Evolutionary conservation across 2,797 vertebrate species (phyloP), one percentile per base, ranked within the genome.

Genomic region (Stomatorhinus walkeri): DNA sequence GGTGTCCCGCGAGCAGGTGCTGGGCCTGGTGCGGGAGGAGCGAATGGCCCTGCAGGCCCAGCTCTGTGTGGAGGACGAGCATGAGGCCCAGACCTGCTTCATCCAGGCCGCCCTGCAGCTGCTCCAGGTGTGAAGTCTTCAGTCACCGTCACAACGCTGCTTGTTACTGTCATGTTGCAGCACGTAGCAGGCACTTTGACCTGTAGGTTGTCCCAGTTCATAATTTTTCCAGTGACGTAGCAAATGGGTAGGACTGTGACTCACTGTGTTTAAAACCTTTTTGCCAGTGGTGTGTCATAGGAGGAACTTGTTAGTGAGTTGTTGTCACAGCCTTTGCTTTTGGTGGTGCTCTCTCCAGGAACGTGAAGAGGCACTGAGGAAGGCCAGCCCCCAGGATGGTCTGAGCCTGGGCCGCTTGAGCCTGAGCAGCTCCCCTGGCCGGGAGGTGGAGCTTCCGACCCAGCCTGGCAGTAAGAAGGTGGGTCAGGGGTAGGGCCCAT

Each of bases 1-100:
- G 94, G 97, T 97, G 48, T 98, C 98, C 8, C 95, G 94, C 24
- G 92, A 94, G 43, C 98, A 99, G 93, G 96, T 97, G 89, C 94
- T 98, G 91, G 94, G 92, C 90, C 94, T 99, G 85, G 92, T 99
- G 90, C 92, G 92, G 7, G 97, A 98, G 90, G 98, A 99, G 93
- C 97, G 96, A 89, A 93, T 91, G 0, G 95, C 95, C 0, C 94
- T 99, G 32, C 94, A 97, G 90, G 93, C 91, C 86, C 97, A 99
- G 90, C 96, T 98, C 7, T 94, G 94, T 49, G 95, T 96, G 86
- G 96, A 96, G 87, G 97, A 97, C 88, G 94, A 96, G 89, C 93
- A 96, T 19, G 95, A 95, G 3, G 94, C 96, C 0, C 96, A 97
- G 91, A 93, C 96, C 87, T 97, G 96, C 92, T 97, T 97, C 91